Conservation (phyloP, 2,113 vertebrate species). For the Megaleporinus macrocephalus region DNA sequence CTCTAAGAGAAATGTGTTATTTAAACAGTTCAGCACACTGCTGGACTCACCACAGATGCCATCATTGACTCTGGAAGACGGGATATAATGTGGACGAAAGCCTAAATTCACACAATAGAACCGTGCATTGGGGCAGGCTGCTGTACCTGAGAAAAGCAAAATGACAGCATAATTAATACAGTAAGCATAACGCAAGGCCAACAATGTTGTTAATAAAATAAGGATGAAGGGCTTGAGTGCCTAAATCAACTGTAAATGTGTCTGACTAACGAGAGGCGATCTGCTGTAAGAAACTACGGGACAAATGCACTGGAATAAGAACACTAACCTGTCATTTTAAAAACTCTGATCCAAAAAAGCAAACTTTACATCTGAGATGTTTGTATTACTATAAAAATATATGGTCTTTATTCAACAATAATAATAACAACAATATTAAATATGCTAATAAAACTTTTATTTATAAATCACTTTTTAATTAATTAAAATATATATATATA, state of each 20-base stretch:
- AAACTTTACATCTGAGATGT: too few species aligned
- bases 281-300: background rate
- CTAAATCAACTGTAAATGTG: background rate
- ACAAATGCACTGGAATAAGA: too few species aligned
- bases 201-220: background rate
- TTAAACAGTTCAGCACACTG: too few species aligned
- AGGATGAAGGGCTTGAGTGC: background rate
- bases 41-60: slow-evolving; percentile 75
- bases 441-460: too few species aligned
- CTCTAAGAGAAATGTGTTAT: too few species aligned
- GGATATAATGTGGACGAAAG: slow-evolving; percentile 74
- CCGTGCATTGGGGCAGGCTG: slow-evolving; percentile 73
- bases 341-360: too few species aligned
- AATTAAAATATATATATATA: too few species aligned
- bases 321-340: too few species aligned
- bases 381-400: too few species aligned
- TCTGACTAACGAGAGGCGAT: background rate
- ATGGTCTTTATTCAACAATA: too few species aligned
- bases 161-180: background rate
- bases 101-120: slow-evolving; percentile 79
- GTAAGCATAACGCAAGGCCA: background rate
- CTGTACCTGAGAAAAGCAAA: slow-evolving; percentile 64
- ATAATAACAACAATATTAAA: too few species aligned
- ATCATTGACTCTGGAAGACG: slow-evolving; percentile 75
- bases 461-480: too few species aligned